These are phyloP conservation scores for Phataginus tricuspis DNA, from an alignment of 2,797 vertebrate genomes.

Conservation along the genomic window DNA sequence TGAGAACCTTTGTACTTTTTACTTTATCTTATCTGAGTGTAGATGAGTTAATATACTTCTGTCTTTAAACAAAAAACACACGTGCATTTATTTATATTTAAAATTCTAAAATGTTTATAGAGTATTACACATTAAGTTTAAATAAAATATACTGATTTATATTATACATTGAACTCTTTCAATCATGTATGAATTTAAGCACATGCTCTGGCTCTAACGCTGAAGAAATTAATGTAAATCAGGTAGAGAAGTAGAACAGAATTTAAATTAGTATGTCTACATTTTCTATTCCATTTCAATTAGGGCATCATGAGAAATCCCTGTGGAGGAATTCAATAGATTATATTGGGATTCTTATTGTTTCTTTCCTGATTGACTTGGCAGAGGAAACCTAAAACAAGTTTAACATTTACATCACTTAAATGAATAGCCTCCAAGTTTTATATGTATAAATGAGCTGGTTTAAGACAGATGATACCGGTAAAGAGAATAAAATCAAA, in stretches of 20 bases:
- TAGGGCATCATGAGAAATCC: neutral
- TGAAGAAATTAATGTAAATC: slow-evolving; percentile 18
- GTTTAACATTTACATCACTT: neutral
- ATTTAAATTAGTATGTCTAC: slow-evolving; percentile 17
- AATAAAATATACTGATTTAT: slow-evolving; percentile 41
- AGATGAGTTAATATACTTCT: slow-evolving; percentile 1
- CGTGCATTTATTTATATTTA: neutral
- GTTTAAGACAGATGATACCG: neutral
- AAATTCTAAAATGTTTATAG: slow-evolving; percentile 27
- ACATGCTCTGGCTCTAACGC: neutral
- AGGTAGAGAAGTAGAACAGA: neutral
- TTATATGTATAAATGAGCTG: neutral
- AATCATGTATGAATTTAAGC: slow-evolving; percentile 22
- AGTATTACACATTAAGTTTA: neutral
- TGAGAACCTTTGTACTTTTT: neutral
- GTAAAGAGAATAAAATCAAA: slow-evolving; percentile 28
- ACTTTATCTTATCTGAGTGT: neutral
- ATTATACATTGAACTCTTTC: slow-evolving; percentile 16
- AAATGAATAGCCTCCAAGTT: slow-evolving; percentile 18
- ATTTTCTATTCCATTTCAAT: slow-evolving; percentile 19
- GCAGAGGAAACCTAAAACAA: neutral
- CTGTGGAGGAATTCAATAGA: neutral
- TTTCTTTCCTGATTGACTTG: neutral
- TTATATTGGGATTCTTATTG: neutral
- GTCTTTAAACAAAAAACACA: neutral